phyloP scores from a whole-genome alignment of 37 sponge, comb jelly and placozoan genomes.

The Hexactinellida sp. region DNA sequence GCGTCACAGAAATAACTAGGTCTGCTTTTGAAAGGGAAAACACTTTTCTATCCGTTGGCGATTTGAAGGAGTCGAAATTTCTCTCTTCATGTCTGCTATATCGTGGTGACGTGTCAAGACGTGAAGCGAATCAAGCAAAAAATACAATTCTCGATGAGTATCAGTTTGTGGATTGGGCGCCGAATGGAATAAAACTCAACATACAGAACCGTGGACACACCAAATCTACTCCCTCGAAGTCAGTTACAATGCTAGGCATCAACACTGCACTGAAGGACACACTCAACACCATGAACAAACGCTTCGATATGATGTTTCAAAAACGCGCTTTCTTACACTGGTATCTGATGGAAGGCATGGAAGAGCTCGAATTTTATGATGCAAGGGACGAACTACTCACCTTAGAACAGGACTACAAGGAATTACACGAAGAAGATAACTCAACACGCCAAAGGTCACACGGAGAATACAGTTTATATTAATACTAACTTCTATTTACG shows the following conservation, averaged over 20 bases:
- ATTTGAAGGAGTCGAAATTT: not conserved
- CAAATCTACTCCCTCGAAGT: not conserved
- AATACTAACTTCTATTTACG: not conserved
- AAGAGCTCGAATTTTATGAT: not conserved
- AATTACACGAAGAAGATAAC: not conserved
- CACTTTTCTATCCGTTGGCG: not conserved
- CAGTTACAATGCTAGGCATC: not conserved
- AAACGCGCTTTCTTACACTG: not conserved
- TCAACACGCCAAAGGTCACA: not conserved
- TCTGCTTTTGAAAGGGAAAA: not conserved
- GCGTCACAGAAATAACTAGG: not conserved
- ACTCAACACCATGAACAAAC: not conserved
- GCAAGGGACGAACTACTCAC: not conserved
- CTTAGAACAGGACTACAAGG: not conserved
- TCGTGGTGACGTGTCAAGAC: not conserved
- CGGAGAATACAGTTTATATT: not conserved
- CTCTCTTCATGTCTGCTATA: not conserved
- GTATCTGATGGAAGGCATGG: slow-evolving; percentile 9
- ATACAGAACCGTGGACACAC: not conserved
- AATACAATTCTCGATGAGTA: slow-evolving; percentile 14
- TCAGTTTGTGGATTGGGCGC: slow-evolving; percentile 15
- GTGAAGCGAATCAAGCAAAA: slow-evolving; percentile 10
- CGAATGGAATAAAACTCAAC: not conserved
- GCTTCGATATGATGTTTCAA: not conserved
- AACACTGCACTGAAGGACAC: not conserved